Evolutionary conservation across 35 echinoderm and acorn worm genomes (phyloP), one percentile per base, ranked within the genome.

Genomic region (Strongylocentrotus purpuratus): DNA sequence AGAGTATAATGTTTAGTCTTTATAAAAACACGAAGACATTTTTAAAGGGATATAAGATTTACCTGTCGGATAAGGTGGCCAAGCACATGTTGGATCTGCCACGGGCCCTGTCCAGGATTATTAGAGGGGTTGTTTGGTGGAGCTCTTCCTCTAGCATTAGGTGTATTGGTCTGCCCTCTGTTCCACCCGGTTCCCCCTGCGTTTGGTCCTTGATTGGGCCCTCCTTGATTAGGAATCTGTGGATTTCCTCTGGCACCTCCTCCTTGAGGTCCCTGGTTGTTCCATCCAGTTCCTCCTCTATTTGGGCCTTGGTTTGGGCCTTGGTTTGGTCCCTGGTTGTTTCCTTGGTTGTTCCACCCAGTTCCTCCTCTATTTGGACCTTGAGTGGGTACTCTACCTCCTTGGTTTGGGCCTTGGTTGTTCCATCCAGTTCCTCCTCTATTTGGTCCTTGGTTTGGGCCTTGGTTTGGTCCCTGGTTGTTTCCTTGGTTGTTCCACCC

Each of bases 181-280:
- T 46, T 89, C 45, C 45, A 46, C 5, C 87, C 87, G 33, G 87
- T 89, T 46, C 87, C 87, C 41, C 45, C 33, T 17, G n/a, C 32
- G 20, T 46, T 89, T 25, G 87, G 87, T 15, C 87, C 87, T 46
- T 89, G 87, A 5, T 31, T 8, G 0, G 87, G 87, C 20, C 45
- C 87, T 89, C 33, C 87, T 25, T 18, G 87, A 31, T 45, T 28
- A 0, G 87, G 87, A 25, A 45, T 35, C 87, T 46, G 87, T 20
- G 32, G 87, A 33, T 86, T 55, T 15, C 50, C 65, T n/a, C 65
- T 89, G n/a, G 87, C 87, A 89, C 87, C 65, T n/a, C 65, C 65
- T 89, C 87, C 33, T 25, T 89, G 32, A 45, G 33, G 33, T 11
- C 87, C 87, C 45, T 89, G 87, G 28, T 78, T 78, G 65, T 78